These are phyloP conservation scores for Anoplophora glabripennis DNA, from an alignment of 1,140 invertebrate species.

Conservation along the genomic window DNA sequence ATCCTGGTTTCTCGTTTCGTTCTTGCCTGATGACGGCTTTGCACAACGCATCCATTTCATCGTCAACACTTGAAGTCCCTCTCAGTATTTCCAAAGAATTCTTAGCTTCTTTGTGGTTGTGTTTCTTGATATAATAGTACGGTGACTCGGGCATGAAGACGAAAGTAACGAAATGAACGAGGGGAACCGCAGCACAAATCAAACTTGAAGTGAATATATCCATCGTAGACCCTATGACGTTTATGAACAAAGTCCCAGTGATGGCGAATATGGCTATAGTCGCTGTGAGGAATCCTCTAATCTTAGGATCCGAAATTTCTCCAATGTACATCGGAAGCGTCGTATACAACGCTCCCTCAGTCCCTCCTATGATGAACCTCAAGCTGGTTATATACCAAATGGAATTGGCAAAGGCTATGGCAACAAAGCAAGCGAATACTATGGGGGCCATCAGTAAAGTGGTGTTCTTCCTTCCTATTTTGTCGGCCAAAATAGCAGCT, in stretches of 20 bases:
- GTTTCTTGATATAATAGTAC: slow-evolving; percentile 78
- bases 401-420: slow-evolving; percentile 56
- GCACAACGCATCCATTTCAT: slow-evolving; percentile 75
- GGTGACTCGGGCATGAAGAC: slow-evolving; percentile 85
- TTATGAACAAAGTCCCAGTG: slow-evolving; percentile 67
- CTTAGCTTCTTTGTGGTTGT: slow-evolving; percentile 66
- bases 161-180: slow-evolving; percentile 50
- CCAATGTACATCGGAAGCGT: slow-evolving; percentile 64
- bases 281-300: slow-evolving; percentile 47
- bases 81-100: slow-evolving; percentile 74
- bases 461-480: slow-evolving; percentile 65
- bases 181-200: slow-evolving; percentile 53
- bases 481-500: slow-evolving; percentile 52
- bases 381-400: slow-evolving; percentile 43
- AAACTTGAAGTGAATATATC: slow-evolving; percentile 54
- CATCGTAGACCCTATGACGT: slow-evolving; percentile 61
- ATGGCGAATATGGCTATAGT: slow-evolving; percentile 39
- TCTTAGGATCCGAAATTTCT: slow-evolving; percentile 64
- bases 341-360: slow-evolving; percentile 66
- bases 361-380: slow-evolving; percentile 60
- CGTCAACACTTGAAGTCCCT: slow-evolving; percentile 72
- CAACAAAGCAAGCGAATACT: slow-evolving; percentile 63
- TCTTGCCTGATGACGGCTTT: slow-evolving; percentile 44
- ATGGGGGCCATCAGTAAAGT: slow-evolving; percentile 58
- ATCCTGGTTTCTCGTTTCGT: slow-evolving; percentile 33